Percentiles rank a stretch among this genome's conserved stretches.
phyloP scores from a whole-genome alignment of 2,888 invertebrate species.

The Yponomeuta plumbellus region DNA sequence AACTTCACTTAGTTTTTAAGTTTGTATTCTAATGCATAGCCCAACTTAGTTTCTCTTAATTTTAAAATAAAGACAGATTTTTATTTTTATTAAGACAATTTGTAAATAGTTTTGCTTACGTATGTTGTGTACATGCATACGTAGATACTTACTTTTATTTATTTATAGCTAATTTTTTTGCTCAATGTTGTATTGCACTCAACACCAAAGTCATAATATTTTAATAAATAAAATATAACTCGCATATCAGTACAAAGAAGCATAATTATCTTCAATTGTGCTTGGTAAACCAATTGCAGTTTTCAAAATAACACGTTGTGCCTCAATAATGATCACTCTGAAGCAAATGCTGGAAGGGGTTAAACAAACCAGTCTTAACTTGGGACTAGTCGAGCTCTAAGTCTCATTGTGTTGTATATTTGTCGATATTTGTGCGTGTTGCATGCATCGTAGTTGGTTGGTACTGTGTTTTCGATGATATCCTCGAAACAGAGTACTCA shows the following conservation, averaged over 20 bases:
- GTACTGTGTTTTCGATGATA: neutral
- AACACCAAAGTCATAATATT: conserved; percentile 75
- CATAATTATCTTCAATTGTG: conserved; percentile 44
- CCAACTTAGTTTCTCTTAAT: conserved; percentile 43
- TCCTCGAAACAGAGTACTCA: neutral
- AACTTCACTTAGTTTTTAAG: conserved; percentile 36
- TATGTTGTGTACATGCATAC: conserved; percentile 7
- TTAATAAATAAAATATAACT: conserved; percentile 37
- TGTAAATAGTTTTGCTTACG: conserved; percentile 57
- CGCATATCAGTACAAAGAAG: conserved; percentile 70
- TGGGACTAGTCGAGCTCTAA: conserved; percentile 51
- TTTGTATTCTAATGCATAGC: conserved; percentile 49
- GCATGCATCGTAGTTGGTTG: neutral
- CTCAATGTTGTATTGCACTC: conserved; percentile 72
- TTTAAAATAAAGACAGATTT: conserved; percentile 61
- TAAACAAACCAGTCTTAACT: conserved; percentile 20
- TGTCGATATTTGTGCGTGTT: conserved; percentile 8
- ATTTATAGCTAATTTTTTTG: conserved; percentile 62
- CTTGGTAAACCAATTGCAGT: conserved; percentile 18
- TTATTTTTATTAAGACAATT: conserved; percentile 56
- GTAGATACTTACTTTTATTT: conserved; percentile 54
- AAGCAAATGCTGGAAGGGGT: neutral
- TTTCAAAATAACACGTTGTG: conserved; percentile 8
- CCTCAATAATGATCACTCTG: neutral
- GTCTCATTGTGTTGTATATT: conserved; percentile 35